Base-by-base conservation (phyloP, 2,797 vertebrate species). In the Anisognathus igniventris region DNA sequence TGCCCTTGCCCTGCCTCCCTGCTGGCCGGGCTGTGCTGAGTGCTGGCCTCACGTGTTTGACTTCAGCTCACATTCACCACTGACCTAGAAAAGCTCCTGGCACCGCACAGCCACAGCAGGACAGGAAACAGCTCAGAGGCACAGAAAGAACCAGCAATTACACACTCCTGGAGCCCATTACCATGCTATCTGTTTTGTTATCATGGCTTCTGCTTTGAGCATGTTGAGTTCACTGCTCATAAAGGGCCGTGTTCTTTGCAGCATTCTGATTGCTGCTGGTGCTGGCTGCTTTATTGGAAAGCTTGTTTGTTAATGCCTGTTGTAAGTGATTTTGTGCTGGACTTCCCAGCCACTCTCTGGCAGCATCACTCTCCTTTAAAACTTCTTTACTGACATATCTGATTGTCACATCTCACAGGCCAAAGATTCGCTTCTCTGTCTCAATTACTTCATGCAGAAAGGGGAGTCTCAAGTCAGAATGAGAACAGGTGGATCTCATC, bases 1-100 rank as follows among this genome's bases (percentile, higher is more conserved):
- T 20, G 31, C 4, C 0, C 33, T 62, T 30, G 53, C 35, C 33
- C 66, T 30, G 53, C 35, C 37, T n/a, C 23, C n/a, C 48, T 15
- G 10, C 23, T 2, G 21, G 3, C 80, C 8, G 1, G 12, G 12
- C 2, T 6, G 58, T 12, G 67, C 56, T 6, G 9, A 37, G 88
- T 3, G 1, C 70, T 33, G 76, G 56, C 2, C 56, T 75, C 6
- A 2, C 3, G 2, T 30, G 2, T 81, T 40, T 65, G 48, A 6
- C 66, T 70, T 37, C 77, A 79, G 72, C 83, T 91, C 60, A 10
- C 9, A 2, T 79, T 80, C 84, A 39, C 53, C 10, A 1, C 71
- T 92, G 90, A 93, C 95, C 93, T 91, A 91, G 92, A 95, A 93
- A 87, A 51, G 57, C 1, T 4, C 31, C 67, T 92, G 60, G 83